Evolutionary conservation across 2,113 vertebrate species (phyloP), one percentile per base, ranked within the genome.

Genomic region (Siniperca knerii): DNA sequence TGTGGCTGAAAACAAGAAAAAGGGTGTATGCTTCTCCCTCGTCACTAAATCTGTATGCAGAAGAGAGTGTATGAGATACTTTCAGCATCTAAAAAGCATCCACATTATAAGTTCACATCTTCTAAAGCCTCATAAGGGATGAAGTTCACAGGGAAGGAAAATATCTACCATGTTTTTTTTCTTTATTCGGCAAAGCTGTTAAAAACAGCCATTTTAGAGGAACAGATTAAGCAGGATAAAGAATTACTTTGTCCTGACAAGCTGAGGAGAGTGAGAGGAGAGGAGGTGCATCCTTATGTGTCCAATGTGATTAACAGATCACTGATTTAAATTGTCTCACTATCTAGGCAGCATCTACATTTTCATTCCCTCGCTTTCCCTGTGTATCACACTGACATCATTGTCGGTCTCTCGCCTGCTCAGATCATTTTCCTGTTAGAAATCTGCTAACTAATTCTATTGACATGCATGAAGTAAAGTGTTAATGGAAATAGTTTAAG

Each of bases 241-340:
- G 78, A 89, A 92, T 91, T 89, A 85, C 75, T 79, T 82, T 62
- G 44, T 85, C 72, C 85, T 81, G 75, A 83, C 87, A 85, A 85
- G 72, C 87, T 61, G 80, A 75, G 81, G 67, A 81, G 66, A 85
- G 71, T 25, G 79, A 84, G 70, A 42, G 57, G 67, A 62, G 78
- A 76, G 81, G 62, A 72, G 68, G 81, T 6, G 75, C 70, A 82
- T 89, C 75, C 81, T 64, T 81, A 83, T 60, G 62, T 87, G 83
- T 91, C 86, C 82, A 89, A 92, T 69, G 72, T 70, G 82, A 90
- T 92, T 87, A 93, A 77, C 86, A 73, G 61, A 91, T 87, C 84
- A 77, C 83, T 84, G 84, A 93, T 85, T 94, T 79, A 84, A 89
- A 92, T 46, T 89, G 77, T 93, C 86, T 90, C 87, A 65, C 79